Percentiles rank a stretch among this genome's conserved stretches.
These are phyloP conservation scores for Pocillopora damicornis DNA, from an alignment of 64 coral and sea anemone species.

Conservation along the genomic window DNA sequence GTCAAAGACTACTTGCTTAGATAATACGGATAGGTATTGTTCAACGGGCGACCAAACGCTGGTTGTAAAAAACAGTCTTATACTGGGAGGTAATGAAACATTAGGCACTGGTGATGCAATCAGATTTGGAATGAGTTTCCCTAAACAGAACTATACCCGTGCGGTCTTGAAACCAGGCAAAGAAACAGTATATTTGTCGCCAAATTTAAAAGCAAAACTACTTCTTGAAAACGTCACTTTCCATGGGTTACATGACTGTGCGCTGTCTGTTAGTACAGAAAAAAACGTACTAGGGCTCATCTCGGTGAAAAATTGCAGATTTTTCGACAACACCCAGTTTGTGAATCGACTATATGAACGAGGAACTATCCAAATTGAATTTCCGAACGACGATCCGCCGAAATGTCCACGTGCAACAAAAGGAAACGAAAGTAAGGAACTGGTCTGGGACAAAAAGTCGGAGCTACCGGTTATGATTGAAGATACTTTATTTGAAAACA, in stretches of 20 bases:
- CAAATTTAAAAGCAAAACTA: not conserved
- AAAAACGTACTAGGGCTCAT: not conserved
- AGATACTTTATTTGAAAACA: not conserved
- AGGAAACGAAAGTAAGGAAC: not conserved
- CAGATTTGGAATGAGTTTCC: not conserved
- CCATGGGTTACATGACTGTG: not conserved
- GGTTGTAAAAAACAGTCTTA: not conserved
- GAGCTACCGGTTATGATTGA: conserved; percentile 6
- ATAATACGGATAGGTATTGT: not conserved
- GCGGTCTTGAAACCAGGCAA: no score
- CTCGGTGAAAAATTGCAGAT: not conserved
- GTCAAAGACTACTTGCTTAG: not conserved
- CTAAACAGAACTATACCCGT: no score
- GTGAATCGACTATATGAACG: not conserved
- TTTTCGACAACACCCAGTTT: not conserved
- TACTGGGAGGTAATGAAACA: not conserved
- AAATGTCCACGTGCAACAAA: not conserved
- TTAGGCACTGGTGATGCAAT: not conserved
- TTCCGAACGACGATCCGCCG: not conserved
- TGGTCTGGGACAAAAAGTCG: not conserved
- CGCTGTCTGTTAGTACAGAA: not conserved
- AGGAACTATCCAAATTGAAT: not conserved
- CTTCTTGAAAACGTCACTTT: not conserved
- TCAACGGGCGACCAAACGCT: not conserved
- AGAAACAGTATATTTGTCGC: not conserved